These are phyloP conservation scores for Hypselothyrea guttata DNA, from an alignment of 2,888 invertebrate genomes.

Conservation along the genomic window DNA sequence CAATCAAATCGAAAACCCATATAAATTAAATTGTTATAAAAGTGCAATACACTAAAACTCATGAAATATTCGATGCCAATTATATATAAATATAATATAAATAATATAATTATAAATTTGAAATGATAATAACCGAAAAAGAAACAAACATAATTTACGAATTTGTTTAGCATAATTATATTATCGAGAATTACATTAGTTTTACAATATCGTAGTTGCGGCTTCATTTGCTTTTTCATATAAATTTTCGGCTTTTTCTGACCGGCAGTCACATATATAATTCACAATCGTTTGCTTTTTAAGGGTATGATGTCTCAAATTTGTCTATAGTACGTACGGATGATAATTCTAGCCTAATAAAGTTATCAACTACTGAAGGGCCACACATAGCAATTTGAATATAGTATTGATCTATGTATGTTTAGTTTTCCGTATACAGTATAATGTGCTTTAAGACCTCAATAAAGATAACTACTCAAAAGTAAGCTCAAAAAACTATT, in stretches of 20 bases:
- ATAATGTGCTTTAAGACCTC: no score
- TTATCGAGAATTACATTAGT: slow-evolving; percentile 59
- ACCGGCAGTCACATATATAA: slow-evolving; percentile 64
- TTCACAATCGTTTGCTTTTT: slow-evolving; percentile 56
- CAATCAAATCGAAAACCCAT: no score
- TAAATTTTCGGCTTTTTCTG: slow-evolving; percentile 68
- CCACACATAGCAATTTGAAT: slow-evolving; percentile 19
- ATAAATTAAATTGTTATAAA: no score
- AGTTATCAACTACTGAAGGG: slow-evolving; percentile 31
- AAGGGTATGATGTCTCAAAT: slow-evolving; percentile 39
- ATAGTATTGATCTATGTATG: slow-evolving; percentile 8
- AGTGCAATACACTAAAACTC: not conserved
- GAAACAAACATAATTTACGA: slow-evolving; percentile 39
- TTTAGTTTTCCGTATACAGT: slow-evolving; percentile 16
- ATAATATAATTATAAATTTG: not conserved
- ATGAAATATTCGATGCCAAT: slow-evolving; percentile 6
- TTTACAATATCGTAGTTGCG: slow-evolving; percentile 49
- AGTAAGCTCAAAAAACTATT: no score
- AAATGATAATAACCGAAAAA: slow-evolving; percentile 31
- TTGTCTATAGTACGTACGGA: slow-evolving; percentile 11
- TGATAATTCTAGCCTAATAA: slow-evolving; percentile 37
- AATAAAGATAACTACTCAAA: no score
- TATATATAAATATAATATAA: not conserved
- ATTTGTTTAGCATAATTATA: slow-evolving; percentile 52
- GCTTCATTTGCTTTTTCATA: slow-evolving; percentile 35